phyloP scores from a whole-genome alignment of 1,140 invertebrate species.

The Schlechtendalia chinensis region DNA sequence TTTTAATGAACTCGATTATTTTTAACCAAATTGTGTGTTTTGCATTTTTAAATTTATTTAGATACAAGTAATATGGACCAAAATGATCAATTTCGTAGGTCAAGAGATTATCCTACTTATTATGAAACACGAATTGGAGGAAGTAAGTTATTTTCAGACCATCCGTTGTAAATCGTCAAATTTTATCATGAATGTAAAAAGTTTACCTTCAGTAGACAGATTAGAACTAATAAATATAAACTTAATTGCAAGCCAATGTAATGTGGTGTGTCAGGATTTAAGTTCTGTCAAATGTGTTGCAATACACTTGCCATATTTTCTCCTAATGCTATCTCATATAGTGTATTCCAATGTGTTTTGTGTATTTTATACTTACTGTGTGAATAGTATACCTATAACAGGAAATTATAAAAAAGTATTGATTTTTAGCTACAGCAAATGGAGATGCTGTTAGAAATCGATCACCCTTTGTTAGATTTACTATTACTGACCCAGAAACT shows the following conservation, averaged over 20 bases:
- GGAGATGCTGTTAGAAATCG: conserved; percentile 25
- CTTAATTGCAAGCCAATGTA: too few relatives aligned
- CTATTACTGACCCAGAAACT: conserved; percentile 32
- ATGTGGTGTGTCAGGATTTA: too few relatives aligned
- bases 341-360: too few relatives aligned
- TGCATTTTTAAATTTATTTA: conserved; percentile 1
- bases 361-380: too few relatives aligned
- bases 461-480: conserved; percentile 32
- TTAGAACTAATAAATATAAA: not conserved
- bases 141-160: conserved; percentile 1
- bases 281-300: too few relatives aligned
- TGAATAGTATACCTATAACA: too few relatives aligned
- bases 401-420: not conserved
- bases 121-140: conserved; percentile 7
- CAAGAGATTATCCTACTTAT: not conserved
- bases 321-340: too few relatives aligned
- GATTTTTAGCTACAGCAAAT: conserved; percentile 7
- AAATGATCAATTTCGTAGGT: conserved; percentile 12
- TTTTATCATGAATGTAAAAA: too few relatives aligned
- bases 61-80: conserved; percentile 23
- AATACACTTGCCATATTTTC: too few relatives aligned
- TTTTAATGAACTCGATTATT: not conserved
- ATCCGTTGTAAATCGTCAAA: too few relatives aligned
- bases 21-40: not conserved
- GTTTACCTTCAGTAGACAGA: not conserved